A percentile compares a stretch with the other conserved stretches of the same genome.
These are phyloP conservation scores for Zoanthus gigantus DNA, from an alignment of 92 coral and sea anemone genomes.

Conservation along the genomic window DNA sequence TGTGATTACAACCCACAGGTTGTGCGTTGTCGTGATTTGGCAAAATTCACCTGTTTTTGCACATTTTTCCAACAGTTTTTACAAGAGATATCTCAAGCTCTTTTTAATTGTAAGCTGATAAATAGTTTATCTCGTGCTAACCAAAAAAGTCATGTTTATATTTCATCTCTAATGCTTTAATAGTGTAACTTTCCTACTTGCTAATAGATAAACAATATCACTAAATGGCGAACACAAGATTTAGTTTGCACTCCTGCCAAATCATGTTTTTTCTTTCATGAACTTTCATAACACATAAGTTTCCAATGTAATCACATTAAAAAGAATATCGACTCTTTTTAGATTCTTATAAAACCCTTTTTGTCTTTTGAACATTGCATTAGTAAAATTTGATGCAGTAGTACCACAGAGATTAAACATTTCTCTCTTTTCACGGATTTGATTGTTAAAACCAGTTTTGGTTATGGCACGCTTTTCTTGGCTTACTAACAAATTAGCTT, in stretches of 20 bases:
- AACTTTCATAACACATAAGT: background rate
- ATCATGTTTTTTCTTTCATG: background rate
- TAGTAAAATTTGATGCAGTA: background rate
- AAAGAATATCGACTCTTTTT: background rate
- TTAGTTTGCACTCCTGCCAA: background rate
- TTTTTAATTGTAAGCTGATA: slow-evolving; percentile 17
- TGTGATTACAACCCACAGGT: background rate
- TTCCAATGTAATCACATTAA: background rate
- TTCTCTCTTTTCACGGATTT: background rate
- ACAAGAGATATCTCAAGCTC: background rate
- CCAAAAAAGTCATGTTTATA: slow-evolving; percentile 38
- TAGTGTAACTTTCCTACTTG: background rate
- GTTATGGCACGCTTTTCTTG: slow-evolving; percentile 25
- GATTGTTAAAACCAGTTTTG: slow-evolving; percentile 30
- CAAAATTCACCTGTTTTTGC: background rate
- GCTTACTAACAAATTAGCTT: slow-evolving; percentile 25
- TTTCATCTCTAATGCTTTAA: slow-evolving; percentile 10
- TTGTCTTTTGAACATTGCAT: background rate
- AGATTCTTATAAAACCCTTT: background rate
- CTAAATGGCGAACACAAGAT: background rate
- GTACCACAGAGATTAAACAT: background rate
- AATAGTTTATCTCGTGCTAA: slow-evolving; percentile 11
- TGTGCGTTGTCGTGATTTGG: background rate
- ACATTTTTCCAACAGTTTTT: background rate
- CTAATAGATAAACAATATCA: slow-evolving; percentile 1